Percentiles rank a stretch among this genome's conserved stretches.
phyloP scores from a whole-genome alignment of 2,113 vertebrate genomes.

The Apaloderma vittatum region DNA sequence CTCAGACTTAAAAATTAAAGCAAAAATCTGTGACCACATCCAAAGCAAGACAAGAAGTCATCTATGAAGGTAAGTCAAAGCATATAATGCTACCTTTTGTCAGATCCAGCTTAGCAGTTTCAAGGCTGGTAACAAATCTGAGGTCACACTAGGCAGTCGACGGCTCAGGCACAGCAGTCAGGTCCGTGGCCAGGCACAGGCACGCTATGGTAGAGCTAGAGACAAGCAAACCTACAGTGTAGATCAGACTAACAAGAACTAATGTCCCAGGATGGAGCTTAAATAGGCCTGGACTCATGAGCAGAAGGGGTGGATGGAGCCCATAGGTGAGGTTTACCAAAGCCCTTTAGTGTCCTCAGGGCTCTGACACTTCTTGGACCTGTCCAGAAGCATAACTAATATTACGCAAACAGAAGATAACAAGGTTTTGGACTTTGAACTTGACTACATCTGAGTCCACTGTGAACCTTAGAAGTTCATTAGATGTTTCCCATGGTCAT shows the following conservation, averaged over 20 bases:
- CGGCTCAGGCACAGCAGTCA: fast-evolving
- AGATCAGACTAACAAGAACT: not conserved
- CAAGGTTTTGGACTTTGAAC: not conserved
- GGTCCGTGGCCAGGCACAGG: not conserved
- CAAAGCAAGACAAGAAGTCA: not conserved
- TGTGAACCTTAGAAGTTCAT: not conserved
- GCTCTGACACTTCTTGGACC: not conserved
- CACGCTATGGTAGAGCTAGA: not conserved
- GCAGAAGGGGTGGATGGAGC: not conserved
- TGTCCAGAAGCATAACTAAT: not conserved
- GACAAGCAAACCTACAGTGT: not conserved
- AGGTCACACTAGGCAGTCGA: not conserved
- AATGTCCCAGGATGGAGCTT: not conserved
- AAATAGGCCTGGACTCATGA: not conserved
- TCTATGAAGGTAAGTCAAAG: not conserved
- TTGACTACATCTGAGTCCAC: not conserved
- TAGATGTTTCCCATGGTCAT: not conserved
- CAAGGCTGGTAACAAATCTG: not conserved
- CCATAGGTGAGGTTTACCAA: not conserved
- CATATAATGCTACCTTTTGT: not conserved
- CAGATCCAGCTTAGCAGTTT: not conserved
- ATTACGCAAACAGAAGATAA: not conserved
- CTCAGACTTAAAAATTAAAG: not conserved
- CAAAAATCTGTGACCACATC: not conserved
- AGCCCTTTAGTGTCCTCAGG: not conserved